Percentiles rank a stretch among this genome's conserved stretches.
These are phyloP conservation scores for Spodoptera frugiperda DNA, from an alignment of 1,140 invertebrate species.

Conservation along the genomic window DNA sequence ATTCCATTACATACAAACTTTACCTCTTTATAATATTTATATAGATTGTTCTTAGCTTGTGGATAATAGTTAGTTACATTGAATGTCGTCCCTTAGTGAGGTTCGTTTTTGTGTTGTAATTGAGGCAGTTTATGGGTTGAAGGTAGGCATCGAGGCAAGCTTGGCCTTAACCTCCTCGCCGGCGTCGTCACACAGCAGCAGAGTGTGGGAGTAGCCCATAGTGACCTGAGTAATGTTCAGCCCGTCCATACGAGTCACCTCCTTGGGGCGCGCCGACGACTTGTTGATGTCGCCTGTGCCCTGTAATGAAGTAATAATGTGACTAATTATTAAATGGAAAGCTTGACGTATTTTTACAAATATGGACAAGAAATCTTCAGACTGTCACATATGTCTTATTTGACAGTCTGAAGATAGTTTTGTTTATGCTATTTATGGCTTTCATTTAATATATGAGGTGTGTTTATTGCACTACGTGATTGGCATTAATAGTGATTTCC, in stretches of 20 bases:
- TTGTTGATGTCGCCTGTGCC: slow-evolving; percentile 96
- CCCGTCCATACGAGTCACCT: slow-evolving; percentile 94
- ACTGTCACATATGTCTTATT: no score
- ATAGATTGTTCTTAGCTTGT: slow-evolving; percentile 18
- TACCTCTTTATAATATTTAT: no score
- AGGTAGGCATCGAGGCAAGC: slow-evolving; percentile 83
- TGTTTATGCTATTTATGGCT: no score
- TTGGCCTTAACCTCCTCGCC: slow-evolving; percentile 85
- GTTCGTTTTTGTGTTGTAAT: neutral
- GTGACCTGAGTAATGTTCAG: slow-evolving; percentile 92
- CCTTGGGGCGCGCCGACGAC: slow-evolving; percentile 95
- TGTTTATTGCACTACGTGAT: no score
- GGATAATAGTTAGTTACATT: neutral
- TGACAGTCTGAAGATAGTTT: no score
- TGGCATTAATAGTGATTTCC: no score
- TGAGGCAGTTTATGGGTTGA: slow-evolving; percentile 64
- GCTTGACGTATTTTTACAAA: no score
- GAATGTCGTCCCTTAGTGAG: neutral
- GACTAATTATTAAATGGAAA: no score
- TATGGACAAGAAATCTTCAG: no score
- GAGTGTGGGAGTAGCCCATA: slow-evolving; percentile 94
- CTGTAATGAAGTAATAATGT: slow-evolving; percentile 75
- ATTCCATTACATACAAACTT: no score
- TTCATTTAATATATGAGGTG: no score
- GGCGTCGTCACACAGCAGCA: slow-evolving; percentile 87